Percentiles rank a stretch among this genome's conserved stretches.
Conservation (phyloP, 2,888 invertebrate genomes). For the Drosophila gaucha region DNA sequence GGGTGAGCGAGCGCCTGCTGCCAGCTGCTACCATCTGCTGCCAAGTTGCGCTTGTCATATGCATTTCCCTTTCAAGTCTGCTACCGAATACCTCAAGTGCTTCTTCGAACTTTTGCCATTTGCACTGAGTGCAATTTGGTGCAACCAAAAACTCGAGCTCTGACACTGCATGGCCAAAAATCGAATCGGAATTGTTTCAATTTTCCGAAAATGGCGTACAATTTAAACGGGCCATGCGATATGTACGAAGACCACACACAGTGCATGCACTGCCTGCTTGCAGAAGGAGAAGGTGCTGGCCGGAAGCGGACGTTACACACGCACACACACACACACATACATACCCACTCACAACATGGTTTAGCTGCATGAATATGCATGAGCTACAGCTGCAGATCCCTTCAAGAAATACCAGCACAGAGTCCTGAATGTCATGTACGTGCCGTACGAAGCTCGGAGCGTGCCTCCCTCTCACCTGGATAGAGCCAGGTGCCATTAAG, state of each 20-base stretch:
- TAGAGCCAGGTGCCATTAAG: slow-evolving; percentile 54
- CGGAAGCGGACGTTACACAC: slow-evolving; percentile 56
- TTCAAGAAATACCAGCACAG: slow-evolving; percentile 48
- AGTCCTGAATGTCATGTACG: slow-evolving; percentile 25
- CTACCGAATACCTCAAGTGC: slow-evolving; percentile 35
- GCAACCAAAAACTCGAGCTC: slow-evolving; percentile 21
- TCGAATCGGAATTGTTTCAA: slow-evolving; percentile 76
- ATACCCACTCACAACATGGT: background rate
- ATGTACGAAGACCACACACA: slow-evolving; percentile 43
- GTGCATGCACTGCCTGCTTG: background rate
- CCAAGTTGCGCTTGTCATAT: slow-evolving; percentile 58
- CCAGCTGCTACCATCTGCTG: slow-evolving; percentile 17
- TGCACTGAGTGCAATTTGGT: slow-evolving; percentile 21
- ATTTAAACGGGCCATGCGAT: slow-evolving; percentile 50
- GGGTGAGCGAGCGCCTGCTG: background rate
- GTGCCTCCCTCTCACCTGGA: background rate
- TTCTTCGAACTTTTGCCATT: slow-evolving; percentile 45
- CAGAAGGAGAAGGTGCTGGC: slow-evolving; percentile 7
- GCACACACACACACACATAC: slow-evolving; percentile 5
- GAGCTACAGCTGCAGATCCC: slow-evolving; percentile 44
- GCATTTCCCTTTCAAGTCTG: slow-evolving; percentile 59
- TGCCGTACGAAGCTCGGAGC: slow-evolving; percentile 6
- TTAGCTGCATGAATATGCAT: slow-evolving; percentile 51
- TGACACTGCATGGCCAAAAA: slow-evolving; percentile 42
- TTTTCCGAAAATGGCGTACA: slow-evolving; percentile 65